These are phyloP conservation scores for Lithobates sylvaticus DNA, from an alignment of 2,797 vertebrate species.

Conservation along the genomic window DNA sequence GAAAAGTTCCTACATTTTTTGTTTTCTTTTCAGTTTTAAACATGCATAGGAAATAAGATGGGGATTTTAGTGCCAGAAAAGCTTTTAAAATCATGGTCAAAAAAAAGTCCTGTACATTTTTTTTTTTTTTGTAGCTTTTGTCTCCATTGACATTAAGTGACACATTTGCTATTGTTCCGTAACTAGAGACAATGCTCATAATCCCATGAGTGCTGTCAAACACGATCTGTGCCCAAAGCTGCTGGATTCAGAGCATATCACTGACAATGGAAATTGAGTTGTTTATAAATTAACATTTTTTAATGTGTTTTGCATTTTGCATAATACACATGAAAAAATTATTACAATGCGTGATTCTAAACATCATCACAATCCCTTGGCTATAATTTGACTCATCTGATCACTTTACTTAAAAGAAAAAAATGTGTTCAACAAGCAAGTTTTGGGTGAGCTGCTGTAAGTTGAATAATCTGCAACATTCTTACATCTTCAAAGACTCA, in stretches of 20 bases:
- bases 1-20: constrained; percentile 23
- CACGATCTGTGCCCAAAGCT: constrained; percentile 3
- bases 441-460: background rate
- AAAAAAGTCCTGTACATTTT: background rate
- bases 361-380: background rate
- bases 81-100: constrained; percentile 41
- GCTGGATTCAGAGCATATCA: background rate
- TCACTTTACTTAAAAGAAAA: background rate
- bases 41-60: background rate
- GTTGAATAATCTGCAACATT: no score
- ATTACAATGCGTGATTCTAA: background rate
- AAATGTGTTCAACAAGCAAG: background rate
- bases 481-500: no score
- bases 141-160: constrained; percentile 6
- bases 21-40: constrained; percentile 12
- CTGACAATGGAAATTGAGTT: background rate
- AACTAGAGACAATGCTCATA: constrained; percentile 15
- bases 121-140: background rate
- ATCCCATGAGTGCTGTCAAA: background rate
- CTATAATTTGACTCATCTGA: background rate
- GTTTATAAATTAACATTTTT: background rate
- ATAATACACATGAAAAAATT: background rate
- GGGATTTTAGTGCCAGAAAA: constrained; percentile 30
- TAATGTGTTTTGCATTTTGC: background rate
- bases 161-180: background rate